Evolutionary conservation across 2,113 vertebrate genomes (phyloP).

Genomic region (Cynopterus brachyotis): DNA sequence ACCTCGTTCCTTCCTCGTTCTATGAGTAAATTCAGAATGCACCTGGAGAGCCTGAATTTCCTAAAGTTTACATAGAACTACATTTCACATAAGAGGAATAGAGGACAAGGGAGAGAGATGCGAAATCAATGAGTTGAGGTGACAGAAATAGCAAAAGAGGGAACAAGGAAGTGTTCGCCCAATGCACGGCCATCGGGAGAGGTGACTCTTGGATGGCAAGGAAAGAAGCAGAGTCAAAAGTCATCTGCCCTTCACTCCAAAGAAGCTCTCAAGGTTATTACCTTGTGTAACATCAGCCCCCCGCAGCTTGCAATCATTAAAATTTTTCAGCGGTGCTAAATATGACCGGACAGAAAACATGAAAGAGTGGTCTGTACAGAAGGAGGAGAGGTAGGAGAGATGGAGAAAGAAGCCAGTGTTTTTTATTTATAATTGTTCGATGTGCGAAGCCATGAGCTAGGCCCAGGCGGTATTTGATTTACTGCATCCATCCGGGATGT

Average conservation of each 20-base stretch:
- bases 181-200: neutral
- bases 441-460: neutral
- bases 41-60: neutral
- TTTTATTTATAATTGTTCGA: rapidly evolving
- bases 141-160: neutral
- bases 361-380: rapidly evolving
- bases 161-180: no score
- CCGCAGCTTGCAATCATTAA: neutral
- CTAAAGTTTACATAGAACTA: neutral
- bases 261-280: neutral
- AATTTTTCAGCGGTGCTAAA: neutral
- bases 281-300: neutral
- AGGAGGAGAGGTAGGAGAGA: rapidly evolving
- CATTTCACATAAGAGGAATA: neutral
- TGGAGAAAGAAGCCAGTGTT: no score
- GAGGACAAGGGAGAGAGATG: neutral
- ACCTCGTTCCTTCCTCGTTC: neutral
- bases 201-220: rapidly evolving
- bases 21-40: neutral
- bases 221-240: neutral
- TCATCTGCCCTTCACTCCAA: neutral
- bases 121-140: neutral
- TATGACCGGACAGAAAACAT: neutral
- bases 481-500: rapidly evolving
- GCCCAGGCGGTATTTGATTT: rapidly evolving